Evolutionary conservation across 1,140 invertebrate genomes (phyloP).

Genomic region (Drosophila ananassae): DNA sequence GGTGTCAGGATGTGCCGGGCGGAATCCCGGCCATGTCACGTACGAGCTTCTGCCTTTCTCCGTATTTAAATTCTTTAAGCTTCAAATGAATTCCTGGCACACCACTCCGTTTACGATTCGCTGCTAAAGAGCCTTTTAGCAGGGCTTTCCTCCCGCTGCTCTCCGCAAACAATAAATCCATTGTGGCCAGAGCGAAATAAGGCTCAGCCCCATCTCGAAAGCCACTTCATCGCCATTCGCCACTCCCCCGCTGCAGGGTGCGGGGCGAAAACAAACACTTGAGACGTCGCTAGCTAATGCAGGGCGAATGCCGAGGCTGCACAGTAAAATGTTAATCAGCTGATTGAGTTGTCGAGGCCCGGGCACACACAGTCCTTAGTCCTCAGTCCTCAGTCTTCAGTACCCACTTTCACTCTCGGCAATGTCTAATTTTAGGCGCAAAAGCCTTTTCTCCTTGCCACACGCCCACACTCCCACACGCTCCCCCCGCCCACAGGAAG

Average conservation of each 20-base stretch:
- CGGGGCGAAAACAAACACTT: conserved; percentile 65
- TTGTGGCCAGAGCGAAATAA: conserved; percentile 81
- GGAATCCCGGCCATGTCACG: conserved; percentile 27
- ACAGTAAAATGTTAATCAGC: conserved; percentile 82
- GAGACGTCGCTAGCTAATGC: conserved; percentile 75
- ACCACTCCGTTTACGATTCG: conserved; percentile 11
- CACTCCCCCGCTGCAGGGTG: conserved; percentile 14
- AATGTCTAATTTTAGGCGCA: conserved; percentile 78
- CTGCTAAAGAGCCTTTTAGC: conserved; percentile 67
- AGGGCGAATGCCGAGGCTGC: conserved; percentile 68
- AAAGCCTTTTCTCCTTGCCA: conserved; percentile 33
- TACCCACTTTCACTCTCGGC: conserved; percentile 42
- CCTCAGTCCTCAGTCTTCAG: neutral
- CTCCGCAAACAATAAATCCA: conserved; percentile 77
- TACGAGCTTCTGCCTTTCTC: conserved; percentile 8
- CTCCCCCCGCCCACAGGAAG: conserved; percentile 21
- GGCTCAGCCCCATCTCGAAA: conserved; percentile 58
- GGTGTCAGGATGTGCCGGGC: neutral
- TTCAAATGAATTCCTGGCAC: conserved; percentile 23
- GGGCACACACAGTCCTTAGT: conserved; percentile 14
- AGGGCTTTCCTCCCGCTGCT: conserved; percentile 38
- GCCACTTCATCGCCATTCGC: conserved; percentile 44
- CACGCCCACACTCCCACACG: neutral
- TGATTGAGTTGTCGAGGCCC: conserved; percentile 76
- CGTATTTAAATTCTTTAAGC: conserved; percentile 54